Evolutionary conservation across 2,888 invertebrate species (phyloP).

Genomic region (Drosophila fulvimacula): DNA sequence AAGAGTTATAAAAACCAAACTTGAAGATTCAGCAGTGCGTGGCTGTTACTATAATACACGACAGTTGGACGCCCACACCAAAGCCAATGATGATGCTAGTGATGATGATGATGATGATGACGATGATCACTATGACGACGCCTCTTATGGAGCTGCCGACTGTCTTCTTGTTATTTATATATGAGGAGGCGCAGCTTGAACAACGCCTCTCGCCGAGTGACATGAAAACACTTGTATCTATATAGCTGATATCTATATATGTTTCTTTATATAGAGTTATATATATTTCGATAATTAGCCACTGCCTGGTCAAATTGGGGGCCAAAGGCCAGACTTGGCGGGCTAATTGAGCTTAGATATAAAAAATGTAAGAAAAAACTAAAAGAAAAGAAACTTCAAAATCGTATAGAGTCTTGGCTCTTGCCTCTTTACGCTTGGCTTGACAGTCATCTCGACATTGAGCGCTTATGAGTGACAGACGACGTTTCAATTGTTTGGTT

Average conservation of each 20-base stretch:
- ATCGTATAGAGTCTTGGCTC: constrained; percentile 1
- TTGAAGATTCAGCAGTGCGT: constrained; percentile 73
- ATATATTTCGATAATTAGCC: constrained; percentile 44
- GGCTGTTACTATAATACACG: constrained; percentile 57
- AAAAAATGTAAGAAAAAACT: constrained; percentile 1
- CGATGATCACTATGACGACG: constrained; percentile 27
- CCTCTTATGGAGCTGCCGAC: constrained; percentile 39
- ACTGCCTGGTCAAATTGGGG: constrained; percentile 30
- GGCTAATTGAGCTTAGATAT: constrained; percentile 57
- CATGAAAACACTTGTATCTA: constrained; percentile 68
- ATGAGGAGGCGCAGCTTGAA: constrained; percentile 60
- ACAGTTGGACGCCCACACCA: constrained; percentile 70
- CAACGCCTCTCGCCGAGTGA: constrained; percentile 63
- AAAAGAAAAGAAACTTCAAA: constrained; percentile 26
- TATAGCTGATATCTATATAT: constrained; percentile 2
- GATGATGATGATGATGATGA: constrained; percentile 10
- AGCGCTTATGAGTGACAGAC: constrained; percentile 60
- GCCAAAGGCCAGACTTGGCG: constrained; percentile 63
- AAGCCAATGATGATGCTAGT: constrained; percentile 21
- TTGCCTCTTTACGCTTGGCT: constrained; percentile 22
- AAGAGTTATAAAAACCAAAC: constrained; percentile 32
- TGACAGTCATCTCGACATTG: constrained; percentile 69
- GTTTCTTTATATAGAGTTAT: constrained; percentile 6
- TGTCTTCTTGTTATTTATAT: constrained; percentile 20
- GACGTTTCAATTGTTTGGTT: constrained; percentile 74